phyloP scores from a whole-genome alignment of 2,797 vertebrate species.

The Holocentrus rufus region DNA sequence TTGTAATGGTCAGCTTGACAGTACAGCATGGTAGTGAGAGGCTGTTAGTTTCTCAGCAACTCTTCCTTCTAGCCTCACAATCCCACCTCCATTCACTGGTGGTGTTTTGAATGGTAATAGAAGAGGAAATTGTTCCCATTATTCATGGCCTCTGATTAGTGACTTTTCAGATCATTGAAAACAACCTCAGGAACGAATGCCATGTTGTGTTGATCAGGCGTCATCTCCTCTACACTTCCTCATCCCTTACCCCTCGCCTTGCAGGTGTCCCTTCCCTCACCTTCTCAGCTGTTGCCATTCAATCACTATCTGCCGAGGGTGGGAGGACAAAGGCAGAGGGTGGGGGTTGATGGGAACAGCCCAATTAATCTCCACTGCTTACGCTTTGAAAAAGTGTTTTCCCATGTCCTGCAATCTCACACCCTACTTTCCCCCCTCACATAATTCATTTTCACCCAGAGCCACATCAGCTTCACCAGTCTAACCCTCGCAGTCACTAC shows the following conservation, averaged over 20 bases:
- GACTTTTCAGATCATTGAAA: slow-evolving; percentile 29
- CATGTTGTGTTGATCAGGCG: slow-evolving; percentile 33
- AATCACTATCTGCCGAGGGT: slow-evolving; percentile 53
- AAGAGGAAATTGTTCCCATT: slow-evolving; percentile 30
- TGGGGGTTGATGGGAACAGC: slow-evolving; percentile 60
- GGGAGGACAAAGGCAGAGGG: slow-evolving; percentile 56
- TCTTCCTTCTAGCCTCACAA: slow-evolving; percentile 14
- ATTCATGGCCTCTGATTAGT: slow-evolving; percentile 10
- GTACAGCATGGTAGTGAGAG: slow-evolving; percentile 25
- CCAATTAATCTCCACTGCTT: slow-evolving; percentile 58
- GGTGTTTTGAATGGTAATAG: slow-evolving; percentile 36
- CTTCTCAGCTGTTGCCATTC: slow-evolving; percentile 76
- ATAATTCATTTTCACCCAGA: slow-evolving; percentile 36
- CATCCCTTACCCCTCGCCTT: slow-evolving; percentile 41
- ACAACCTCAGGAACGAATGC: slow-evolving; percentile 18
- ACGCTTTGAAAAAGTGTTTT: slow-evolving; percentile 49
- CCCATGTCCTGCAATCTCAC: slow-evolving; percentile 28
- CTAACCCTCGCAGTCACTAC: slow-evolving; percentile 1
- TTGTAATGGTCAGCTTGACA: slow-evolving; percentile 14
- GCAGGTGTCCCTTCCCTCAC: slow-evolving; percentile 74
- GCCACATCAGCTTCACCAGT: slow-evolving; percentile 12
- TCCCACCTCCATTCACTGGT: slow-evolving; percentile 1
- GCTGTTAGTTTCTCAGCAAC: slow-evolving; percentile 5
- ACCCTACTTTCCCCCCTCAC: slow-evolving; percentile 30
- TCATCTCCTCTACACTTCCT: slow-evolving; percentile 46